A percentile compares a stretch with the other conserved stretches of the same genome.
These are phyloP conservation scores for Metallyticus violacea DNA, from an alignment of 2,888 invertebrate genomes.

Conservation along the genomic window DNA sequence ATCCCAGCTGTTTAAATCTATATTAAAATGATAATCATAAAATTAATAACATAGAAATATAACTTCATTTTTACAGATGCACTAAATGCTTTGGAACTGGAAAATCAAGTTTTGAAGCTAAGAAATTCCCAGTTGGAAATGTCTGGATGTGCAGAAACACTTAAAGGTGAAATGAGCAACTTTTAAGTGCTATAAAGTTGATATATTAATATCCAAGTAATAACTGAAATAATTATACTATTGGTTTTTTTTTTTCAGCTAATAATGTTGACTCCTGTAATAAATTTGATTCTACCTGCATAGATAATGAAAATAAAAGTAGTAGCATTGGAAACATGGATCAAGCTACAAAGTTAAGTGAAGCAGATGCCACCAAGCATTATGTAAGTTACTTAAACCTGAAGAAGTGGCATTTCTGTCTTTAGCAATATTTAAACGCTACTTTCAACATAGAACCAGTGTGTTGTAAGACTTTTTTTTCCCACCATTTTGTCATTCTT, in stretches of 20 bases:
- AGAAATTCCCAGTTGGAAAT: constrained; percentile 31
- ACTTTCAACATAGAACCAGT: no score
- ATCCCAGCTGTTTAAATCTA: no score
- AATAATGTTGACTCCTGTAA: background rate
- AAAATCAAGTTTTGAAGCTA: constrained; percentile 35
- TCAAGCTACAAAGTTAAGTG: background rate
- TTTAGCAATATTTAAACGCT: no score
- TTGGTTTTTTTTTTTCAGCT: background rate
- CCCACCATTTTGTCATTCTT: no score
- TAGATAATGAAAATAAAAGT: background rate
- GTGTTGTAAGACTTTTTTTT: no score
- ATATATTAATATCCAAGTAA: background rate
- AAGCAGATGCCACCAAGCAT: background rate
- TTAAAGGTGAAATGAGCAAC: background rate
- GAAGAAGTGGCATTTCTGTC: no score
- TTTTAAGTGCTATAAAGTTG: background rate
- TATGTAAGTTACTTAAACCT: background rate
- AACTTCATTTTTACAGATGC: constrained; percentile 39
- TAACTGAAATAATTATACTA: background rate
- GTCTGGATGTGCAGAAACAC: background rate
- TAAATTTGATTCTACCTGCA: background rate
- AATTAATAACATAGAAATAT: no score
- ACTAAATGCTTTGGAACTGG: constrained; percentile 42
- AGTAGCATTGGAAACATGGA: background rate
- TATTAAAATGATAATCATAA: no score